These are phyloP conservation scores for Drosophila teissieri DNA, from an alignment of 1,140 invertebrate species.

Conservation along the genomic window DNA sequence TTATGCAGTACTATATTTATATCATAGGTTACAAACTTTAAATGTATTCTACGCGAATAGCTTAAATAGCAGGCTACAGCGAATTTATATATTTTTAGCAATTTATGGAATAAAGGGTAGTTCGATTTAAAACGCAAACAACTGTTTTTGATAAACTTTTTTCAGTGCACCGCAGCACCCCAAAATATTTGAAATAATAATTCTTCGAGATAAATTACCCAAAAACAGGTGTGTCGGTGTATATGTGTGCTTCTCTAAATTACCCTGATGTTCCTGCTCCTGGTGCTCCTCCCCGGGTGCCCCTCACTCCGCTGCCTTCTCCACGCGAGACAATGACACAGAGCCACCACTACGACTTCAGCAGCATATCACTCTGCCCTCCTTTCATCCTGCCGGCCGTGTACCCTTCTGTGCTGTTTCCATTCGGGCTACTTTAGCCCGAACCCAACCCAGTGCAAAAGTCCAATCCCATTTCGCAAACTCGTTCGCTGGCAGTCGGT, in stretches of 20 bases:
- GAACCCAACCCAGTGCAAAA: conserved; percentile 6
- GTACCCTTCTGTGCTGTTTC: conserved; percentile 16
- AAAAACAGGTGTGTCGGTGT: conserved; percentile 80
- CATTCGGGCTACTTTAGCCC: conserved; percentile 29
- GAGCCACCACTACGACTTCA: conserved; percentile 59
- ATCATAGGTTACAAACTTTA: not conserved
- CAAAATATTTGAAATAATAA: conserved; percentile 85
- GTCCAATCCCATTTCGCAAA: conserved; percentile 29
- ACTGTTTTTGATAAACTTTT: conserved; percentile 4
- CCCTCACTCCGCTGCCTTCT: conserved; percentile 13
- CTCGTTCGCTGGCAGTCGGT: conserved; percentile 65
- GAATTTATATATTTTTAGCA: no score
- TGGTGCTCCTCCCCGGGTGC: conserved; percentile 16
- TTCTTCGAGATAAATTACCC: conserved; percentile 85
- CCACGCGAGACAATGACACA: conserved; percentile 77
- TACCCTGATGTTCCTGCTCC: conserved; percentile 59
- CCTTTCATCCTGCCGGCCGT: not conserved
- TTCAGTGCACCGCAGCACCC: conserved; percentile 32
- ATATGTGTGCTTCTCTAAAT: conserved; percentile 71
- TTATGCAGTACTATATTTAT: no score
- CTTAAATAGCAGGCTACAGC: not conserved
- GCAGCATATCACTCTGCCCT: conserved; percentile 38
- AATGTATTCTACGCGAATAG: not conserved
- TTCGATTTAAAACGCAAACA: not conserved
- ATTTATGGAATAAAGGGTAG: no score